These are phyloP conservation scores for Notoglanidium macrostoma DNA, from an alignment of 2,797 vertebrate genomes.

Conservation along the genomic window DNA sequence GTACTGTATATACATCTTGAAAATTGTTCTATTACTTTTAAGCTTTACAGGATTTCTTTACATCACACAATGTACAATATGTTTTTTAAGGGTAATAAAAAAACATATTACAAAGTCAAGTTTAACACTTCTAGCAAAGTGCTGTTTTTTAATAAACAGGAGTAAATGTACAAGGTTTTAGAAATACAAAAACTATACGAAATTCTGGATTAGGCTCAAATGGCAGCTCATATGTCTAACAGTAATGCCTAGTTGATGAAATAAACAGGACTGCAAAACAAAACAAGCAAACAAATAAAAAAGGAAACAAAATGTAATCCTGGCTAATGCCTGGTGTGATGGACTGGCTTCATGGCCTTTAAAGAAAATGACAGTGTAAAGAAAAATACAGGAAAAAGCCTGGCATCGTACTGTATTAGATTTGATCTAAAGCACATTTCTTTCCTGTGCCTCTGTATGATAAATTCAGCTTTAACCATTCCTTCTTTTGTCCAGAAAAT, in stretches of 20 bases:
- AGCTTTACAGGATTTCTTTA: background rate
- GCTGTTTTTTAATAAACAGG: slow-evolving; percentile 5
- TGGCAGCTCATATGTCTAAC: slow-evolving; percentile 22
- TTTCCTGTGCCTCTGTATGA: background rate
- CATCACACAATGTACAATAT: too few relatives aligned
- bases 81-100: background rate
- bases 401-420: slow-evolving; percentile 20
- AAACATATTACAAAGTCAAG: background rate
- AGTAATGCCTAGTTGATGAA: background rate
- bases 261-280: background rate
- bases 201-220: background rate
- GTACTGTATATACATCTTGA: background rate
- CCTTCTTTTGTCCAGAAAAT: background rate
- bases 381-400: background rate
- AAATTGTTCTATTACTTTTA: background rate
- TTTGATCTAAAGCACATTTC: slow-evolving; percentile 18
- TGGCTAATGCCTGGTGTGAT: slow-evolving; percentile 35
- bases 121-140: background rate
- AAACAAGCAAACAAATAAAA: background rate
- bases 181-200: background rate
- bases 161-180: slow-evolving; percentile 3
- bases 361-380: slow-evolving; percentile 23
- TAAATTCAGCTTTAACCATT: background rate
- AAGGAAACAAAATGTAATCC: slow-evolving; percentile 18
- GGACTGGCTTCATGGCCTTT: slow-evolving; percentile 26